These are phyloP conservation scores for Siniperca knerii DNA, from an alignment of 2,113 vertebrate genomes.

Conservation along the genomic window DNA sequence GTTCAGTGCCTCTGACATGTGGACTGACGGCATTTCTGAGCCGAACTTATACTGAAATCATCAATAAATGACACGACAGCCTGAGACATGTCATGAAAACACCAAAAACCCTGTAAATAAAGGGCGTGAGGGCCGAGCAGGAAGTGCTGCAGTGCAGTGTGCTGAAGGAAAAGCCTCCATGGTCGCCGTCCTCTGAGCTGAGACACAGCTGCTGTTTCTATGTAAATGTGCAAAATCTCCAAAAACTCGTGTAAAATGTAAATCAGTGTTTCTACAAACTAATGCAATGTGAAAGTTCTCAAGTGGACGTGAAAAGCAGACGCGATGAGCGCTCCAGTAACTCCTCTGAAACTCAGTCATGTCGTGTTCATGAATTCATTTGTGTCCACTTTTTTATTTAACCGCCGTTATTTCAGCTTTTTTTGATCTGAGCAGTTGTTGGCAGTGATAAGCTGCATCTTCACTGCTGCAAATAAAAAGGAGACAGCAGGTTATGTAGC, in stretches of 20 bases:
- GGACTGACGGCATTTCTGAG: too few relatives aligned
- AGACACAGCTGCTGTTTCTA: slow-evolving; percentile 23
- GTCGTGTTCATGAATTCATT: not conserved
- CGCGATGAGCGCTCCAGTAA: not conserved
- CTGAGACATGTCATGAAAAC: too few relatives aligned
- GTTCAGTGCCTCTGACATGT: too few relatives aligned
- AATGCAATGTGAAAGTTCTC: slow-evolving; percentile 26
- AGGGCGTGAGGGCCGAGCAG: not conserved
- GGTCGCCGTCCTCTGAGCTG: not conserved
- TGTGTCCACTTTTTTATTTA: not conserved
- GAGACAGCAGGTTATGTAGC: not conserved
- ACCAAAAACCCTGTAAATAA: not conserved
- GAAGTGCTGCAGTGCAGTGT: too few relatives aligned
- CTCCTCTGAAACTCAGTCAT: not conserved
- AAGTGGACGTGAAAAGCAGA: not conserved
- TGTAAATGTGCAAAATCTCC: slow-evolving; percentile 24
- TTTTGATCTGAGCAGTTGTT: not conserved
- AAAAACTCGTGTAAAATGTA: not conserved
- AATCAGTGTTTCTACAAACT: slow-evolving; percentile 11
- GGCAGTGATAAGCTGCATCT: not conserved
- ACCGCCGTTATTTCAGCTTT: not conserved
- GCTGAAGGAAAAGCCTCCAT: too few relatives aligned
- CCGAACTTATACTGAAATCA: too few relatives aligned
- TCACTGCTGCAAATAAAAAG: not conserved
- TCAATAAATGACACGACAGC: too few relatives aligned